Evolutionary conservation across 1,140 invertebrate species (phyloP), one percentile per base, ranked within the genome.

Genomic region (Drosophila subpulchrella): DNA sequence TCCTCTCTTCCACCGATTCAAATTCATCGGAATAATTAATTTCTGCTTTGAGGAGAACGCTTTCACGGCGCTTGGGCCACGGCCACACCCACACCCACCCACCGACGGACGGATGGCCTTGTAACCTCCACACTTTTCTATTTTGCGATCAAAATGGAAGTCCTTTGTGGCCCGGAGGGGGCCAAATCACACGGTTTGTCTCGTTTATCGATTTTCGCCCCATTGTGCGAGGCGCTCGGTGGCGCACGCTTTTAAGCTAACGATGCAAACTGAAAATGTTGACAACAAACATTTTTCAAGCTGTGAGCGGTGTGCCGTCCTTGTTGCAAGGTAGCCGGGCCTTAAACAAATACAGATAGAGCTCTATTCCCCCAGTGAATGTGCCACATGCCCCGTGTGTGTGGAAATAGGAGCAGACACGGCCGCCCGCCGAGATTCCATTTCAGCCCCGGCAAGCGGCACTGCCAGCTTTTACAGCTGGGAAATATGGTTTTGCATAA

Each of bases 221-320:
- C 84, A 88, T 83, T 88, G 79, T 86, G 60, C 54, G 54, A 53
- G 47, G 41, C 32, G 56, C 50, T 60, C 54, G 42, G 55, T 77
- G 75, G 53, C 63, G 65, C 63, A 79, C 75, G 81, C 83, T 89
- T 88, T 89, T 83, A 88, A 89, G 84, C 84, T 90, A 89, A 89
- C 84, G 84, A 89, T 89, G 84, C 84, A 89, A 89, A 90, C 84
- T 90, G 81, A 85, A 88, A 88, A 90, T 89, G 84, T 89, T 89
- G 85, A 89, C 84, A 89, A 89, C 84, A 90, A 90, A 89, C 84
- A 89, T 89, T 89, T 89, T 89, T 89, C 84, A 89, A 90, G 84
- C 84, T 89, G 84, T 89, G 84, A 68, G 68, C 66, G 62, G 65
- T 62, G 73, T 53, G 61, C 66, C 36, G 77, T 80, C 72, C 63